Conservation (phyloP, 2,113 vertebrate genomes). For the Labeo rohita region DNA sequence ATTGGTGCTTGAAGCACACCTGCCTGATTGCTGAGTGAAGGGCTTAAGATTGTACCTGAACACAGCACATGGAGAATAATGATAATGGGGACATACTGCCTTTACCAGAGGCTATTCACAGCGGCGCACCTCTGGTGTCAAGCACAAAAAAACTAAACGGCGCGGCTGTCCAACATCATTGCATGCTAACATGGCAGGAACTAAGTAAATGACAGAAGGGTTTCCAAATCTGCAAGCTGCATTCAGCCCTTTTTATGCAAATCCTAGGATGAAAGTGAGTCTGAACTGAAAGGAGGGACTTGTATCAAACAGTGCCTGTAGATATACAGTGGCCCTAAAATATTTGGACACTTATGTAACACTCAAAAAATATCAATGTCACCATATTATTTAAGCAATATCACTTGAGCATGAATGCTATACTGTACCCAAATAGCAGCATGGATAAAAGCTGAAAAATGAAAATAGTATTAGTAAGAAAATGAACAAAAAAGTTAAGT, state of each 20-base stretch:
- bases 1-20: constrained; percentile 30
- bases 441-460: not conserved
- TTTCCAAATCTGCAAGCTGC: constrained; percentile 15
- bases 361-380: constrained; percentile 8
- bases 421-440: not conserved
- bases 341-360: constrained; percentile 8
- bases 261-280: constrained; percentile 24
- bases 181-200: constrained; percentile 20
- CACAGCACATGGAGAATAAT: constrained; percentile 29
- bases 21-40: constrained; percentile 39
- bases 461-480: too few relatives aligned
- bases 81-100: constrained; percentile 26
- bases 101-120: constrained; percentile 31
- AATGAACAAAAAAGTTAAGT: too few relatives aligned
- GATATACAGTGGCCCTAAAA: not conserved
- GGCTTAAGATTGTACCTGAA: constrained; percentile 36
- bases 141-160: not conserved
- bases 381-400: constrained; percentile 56
- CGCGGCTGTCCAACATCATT: constrained; percentile 1
- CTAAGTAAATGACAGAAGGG: constrained; percentile 10
- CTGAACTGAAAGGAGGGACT: not conserved
- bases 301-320: not conserved
- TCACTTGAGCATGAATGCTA: not conserved
- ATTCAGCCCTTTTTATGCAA: constrained; percentile 33
- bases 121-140: not conserved